A percentile compares a stretch with the other conserved stretches of the same genome.
Evolutionary conservation across 1,140 invertebrate genomes (phyloP).

Genomic region (Papilio polytes): DNA sequence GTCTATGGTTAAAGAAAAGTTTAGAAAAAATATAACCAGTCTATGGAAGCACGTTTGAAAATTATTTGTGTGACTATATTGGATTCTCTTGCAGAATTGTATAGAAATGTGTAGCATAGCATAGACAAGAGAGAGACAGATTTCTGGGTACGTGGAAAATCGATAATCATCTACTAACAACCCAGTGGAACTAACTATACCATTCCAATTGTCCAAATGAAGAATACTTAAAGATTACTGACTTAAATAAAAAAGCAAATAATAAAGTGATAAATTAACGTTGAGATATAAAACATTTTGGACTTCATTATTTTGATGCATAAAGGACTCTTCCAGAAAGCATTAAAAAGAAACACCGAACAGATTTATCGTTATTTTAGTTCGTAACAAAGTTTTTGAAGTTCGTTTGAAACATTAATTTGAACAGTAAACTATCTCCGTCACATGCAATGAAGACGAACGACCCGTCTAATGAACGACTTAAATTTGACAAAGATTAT

Average conservation of each 20-base stretch:
- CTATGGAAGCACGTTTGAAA: neutral
- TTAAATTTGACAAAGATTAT: constrained; percentile 52
- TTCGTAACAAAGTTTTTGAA: constrained; percentile 41
- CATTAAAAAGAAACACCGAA: constrained; percentile 8
- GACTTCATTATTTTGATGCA: constrained; percentile 22
- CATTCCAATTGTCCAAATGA: neutral
- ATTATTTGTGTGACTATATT: neutral
- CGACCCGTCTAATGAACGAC: constrained; percentile 78
- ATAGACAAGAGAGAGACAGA: too few relatives aligned
- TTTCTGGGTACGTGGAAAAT: too few relatives aligned
- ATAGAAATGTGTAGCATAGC: too few relatives aligned
- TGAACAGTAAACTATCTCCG: constrained; percentile 75
- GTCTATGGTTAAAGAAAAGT: neutral
- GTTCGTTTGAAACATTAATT: constrained; percentile 56
- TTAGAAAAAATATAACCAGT: neutral
- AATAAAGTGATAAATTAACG: neutral
- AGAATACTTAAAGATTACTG: neutral
- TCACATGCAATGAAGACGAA: constrained; percentile 81
- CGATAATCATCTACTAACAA: neutral
- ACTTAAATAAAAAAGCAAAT: neutral
- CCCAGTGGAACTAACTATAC: neutral
- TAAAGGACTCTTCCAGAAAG: constrained; percentile 1
- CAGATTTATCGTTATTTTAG: constrained; percentile 37
- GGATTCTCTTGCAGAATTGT: too few relatives aligned
- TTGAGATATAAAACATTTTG: constrained; percentile 29